Evolutionary conservation across 2,113 vertebrate genomes (phyloP).

Genomic region (Typhlomys cinereus): DNA sequence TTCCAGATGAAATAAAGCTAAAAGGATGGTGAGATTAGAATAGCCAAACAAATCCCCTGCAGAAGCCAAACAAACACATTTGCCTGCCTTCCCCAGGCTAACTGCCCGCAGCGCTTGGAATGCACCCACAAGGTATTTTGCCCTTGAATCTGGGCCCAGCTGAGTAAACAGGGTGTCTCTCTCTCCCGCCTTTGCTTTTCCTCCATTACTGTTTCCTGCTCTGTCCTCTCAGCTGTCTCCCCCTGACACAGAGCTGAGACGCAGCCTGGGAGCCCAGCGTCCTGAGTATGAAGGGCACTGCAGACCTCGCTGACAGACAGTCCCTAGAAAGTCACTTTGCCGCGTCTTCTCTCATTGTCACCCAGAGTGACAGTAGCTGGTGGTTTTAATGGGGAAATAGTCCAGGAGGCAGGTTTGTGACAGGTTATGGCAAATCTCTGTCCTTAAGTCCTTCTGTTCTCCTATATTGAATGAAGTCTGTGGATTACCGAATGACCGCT

Average conservation of each 20-base stretch:
- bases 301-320: conserved; percentile 59
- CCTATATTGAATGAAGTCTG: neutral
- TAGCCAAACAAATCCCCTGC: conserved; percentile 70
- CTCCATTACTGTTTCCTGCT: neutral
- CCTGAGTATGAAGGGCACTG: conserved; percentile 60
- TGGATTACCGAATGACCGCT: neutral
- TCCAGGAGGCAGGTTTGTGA: neutral
- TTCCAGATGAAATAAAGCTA: conserved; percentile 76
- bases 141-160: neutral
- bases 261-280: rapidly evolving
- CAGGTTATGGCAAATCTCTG: neutral
- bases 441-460: neutral
- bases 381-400: conserved; percentile 30
- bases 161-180: neutral
- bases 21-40: conserved; percentile 66
- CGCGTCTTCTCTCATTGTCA: conserved; percentile 48
- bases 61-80: conserved; percentile 60
- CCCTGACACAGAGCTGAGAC: neutral
- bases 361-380: conserved; percentile 23
- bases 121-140: conserved; percentile 35
- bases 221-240: neutral
- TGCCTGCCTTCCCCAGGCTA: conserved; percentile 32
- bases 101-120: neutral
- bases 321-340: conserved; percentile 66
- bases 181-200: neutral